Conservation (phyloP, 2,797 vertebrate genomes). For the Sorex maritimensis region DNA sequence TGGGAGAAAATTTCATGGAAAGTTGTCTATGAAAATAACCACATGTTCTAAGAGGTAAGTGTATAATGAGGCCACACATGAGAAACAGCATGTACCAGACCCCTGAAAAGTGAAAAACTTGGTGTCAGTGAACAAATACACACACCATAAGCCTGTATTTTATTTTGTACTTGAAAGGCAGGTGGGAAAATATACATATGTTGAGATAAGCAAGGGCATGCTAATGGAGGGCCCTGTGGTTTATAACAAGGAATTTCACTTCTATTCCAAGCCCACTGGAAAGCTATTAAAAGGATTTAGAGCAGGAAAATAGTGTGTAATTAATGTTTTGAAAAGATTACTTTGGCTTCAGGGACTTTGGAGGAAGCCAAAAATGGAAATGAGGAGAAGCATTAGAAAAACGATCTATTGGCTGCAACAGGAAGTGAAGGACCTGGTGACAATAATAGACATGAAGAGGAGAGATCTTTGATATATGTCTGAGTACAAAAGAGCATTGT, state of each 20-base stretch:
- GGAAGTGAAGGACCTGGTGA: background rate
- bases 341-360: slow-evolving; percentile 1
- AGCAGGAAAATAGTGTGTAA: background rate
- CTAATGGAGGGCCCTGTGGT: accelerated
- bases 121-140: background rate
- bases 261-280: background rate
- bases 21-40: background rate
- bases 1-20: background rate
- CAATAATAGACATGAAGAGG: background rate
- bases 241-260: background rate
- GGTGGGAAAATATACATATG: background rate
- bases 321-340: slow-evolving; percentile 37
- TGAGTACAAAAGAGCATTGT: background rate
- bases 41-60: background rate
- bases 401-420: background rate
- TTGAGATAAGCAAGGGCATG: background rate
- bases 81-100: background rate
- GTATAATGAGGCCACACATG: background rate
- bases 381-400: slow-evolving; percentile 24
- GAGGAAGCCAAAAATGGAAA: slow-evolving; percentile 41
- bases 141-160: background rate
- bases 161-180: background rate
- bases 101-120: background rate
- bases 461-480: background rate
- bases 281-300: background rate